A percentile compares a stretch with the other conserved stretches of the same genome.
These are phyloP conservation scores for Bufo bufo DNA, from an alignment of 2,113 vertebrate genomes.

Conservation along the genomic window DNA sequence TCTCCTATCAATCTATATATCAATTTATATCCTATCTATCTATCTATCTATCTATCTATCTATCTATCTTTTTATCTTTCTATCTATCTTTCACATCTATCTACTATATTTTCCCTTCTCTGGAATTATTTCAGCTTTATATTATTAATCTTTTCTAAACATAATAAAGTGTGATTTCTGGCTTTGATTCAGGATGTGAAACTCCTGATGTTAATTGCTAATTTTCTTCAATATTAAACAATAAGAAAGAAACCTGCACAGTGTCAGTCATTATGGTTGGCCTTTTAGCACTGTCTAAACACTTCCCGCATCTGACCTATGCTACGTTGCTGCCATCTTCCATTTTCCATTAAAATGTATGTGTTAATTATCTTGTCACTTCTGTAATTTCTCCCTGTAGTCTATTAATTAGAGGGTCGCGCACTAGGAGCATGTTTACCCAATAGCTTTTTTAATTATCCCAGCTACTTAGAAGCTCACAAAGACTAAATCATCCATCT, in stretches of 20 bases:
- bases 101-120: not conserved
- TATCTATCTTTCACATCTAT: not conserved
- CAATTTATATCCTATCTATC: not conserved
- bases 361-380: conserved; percentile 90
- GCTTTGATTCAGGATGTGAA: not conserved
- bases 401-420: conserved; percentile 98
- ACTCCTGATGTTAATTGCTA: conserved; percentile 10
- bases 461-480: conserved; percentile 86
- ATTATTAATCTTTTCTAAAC: not conserved
- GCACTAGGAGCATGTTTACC: conserved; percentile 93
- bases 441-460: conserved; percentile 98
- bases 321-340: conserved; percentile 70
- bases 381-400: conserved; percentile 92
- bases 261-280: conserved; percentile 11
- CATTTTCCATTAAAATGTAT: conserved; percentile 71
- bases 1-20: not conserved
- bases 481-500: conserved; percentile 74
- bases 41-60: not conserved
- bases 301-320: not conserved
- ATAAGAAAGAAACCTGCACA: not conserved
- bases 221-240: conserved; percentile 26
- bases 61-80: not conserved
- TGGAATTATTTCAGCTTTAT: not conserved
- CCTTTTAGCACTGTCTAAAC: conserved; percentile 26
- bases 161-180: not conserved